Evolutionary conservation across 2,888 invertebrate species (phyloP), one percentile per base, ranked within the genome.

Genomic region (Auanema sp.): DNA sequence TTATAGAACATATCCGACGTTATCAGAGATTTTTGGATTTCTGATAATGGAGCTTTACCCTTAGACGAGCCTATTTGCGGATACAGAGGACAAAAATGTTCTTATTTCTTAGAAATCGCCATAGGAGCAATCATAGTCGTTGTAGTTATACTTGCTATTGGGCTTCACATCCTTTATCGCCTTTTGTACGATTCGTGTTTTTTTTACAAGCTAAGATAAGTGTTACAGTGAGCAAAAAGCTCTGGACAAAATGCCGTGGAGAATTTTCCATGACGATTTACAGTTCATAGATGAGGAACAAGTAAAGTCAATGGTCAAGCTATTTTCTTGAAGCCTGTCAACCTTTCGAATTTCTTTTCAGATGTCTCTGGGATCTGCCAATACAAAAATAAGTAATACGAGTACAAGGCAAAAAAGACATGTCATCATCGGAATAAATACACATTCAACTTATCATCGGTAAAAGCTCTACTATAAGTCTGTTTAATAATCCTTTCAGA

Each of bases 11-110:
- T 81, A 5, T 75, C 69, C 33, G 80, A 81, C 63, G 53, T 82
- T 1, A 71, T 76, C 41, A 75, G 76, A 12, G 81, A 80, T 4
- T 81, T 81, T 66, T 81, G 81, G 81, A 81, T 80, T 14, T 77
- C 78, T 23, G 66, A 68, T 11, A 71, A 80, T 64, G 79, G 79
- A 1, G 61, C 59, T 6, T 64, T 80, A 70, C 80, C 80, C 0
- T 51, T 76, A n/a, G 80, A 80, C 64, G 79, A 80, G 60, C 81
- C 81, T 5, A 44, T 68, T 33, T 81, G 81, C 50, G 81, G 81
- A 24, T 81, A 73, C 64, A 70, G 52, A 66, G 73, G 81, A 69
- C 72, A 73, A 33, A 60, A 65, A 59, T 74, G 74, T 52, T 76
- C 76, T 33, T 80, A 81, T 60, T 68, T 76, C 6, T 56, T 80